Conservation (phyloP, 2,888 invertebrate genomes). For the Erannis defoliaria region DNA sequence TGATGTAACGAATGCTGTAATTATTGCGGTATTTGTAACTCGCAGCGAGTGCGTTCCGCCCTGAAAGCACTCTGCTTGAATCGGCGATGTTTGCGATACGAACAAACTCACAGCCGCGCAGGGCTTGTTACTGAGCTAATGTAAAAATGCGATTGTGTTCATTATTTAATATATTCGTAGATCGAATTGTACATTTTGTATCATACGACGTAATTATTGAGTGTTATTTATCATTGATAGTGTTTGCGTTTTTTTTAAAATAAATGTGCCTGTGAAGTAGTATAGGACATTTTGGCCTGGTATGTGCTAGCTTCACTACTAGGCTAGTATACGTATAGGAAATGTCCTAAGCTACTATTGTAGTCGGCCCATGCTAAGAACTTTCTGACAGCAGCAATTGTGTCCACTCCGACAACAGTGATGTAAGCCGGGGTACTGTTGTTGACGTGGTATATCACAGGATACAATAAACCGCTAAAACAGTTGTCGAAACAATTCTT, state of each 20-base stretch:
- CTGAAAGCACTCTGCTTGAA: constrained; percentile 4
- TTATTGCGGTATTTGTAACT: neutral
- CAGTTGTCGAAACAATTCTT: too few relatives aligned
- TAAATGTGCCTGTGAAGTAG: constrained; percentile 35
- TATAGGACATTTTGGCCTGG: neutral
- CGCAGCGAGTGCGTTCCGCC: neutral
- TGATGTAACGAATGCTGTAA: constrained; percentile 28
- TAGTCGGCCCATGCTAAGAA: too few relatives aligned
- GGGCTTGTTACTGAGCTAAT: constrained; percentile 62
- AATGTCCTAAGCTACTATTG: too few relatives aligned
- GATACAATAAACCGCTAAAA: too few relatives aligned
- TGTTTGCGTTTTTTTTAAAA: constrained; percentile 22
- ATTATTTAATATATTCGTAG: constrained; percentile 71
- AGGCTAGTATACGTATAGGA: too few relatives aligned
- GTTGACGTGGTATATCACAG: too few relatives aligned
- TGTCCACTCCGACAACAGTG: too few relatives aligned
- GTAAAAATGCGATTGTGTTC: constrained; percentile 73
- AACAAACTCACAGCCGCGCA: constrained; percentile 31
- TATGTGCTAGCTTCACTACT: too few relatives aligned
- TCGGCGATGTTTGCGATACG: constrained; percentile 2
- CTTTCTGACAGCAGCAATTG: too few relatives aligned
- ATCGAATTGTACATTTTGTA: constrained; percentile 73
- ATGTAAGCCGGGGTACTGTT: too few relatives aligned
- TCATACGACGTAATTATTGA: constrained; percentile 49
- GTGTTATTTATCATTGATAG: constrained; percentile 36